These are phyloP conservation scores for Neodon shergylaensis DNA, from an alignment of 2,113 vertebrate genomes.

Conservation along the genomic window DNA sequence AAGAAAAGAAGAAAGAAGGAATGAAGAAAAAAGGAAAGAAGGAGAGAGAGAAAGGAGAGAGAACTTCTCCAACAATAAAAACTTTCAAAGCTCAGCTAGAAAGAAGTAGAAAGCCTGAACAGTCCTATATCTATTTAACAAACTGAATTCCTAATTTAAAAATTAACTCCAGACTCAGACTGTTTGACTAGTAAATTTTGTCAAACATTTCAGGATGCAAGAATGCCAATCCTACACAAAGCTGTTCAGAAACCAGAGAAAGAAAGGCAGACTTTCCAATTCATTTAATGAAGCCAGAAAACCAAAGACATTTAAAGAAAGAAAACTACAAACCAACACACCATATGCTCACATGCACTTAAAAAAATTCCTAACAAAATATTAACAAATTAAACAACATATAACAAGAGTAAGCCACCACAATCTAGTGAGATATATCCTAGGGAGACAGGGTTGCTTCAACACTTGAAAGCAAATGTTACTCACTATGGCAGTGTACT, in stretches of 20 bases:
- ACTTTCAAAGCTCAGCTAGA: not conserved
- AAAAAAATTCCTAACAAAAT: constrained; percentile 12
- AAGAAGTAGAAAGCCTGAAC: not conserved
- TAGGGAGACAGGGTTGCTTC: not conserved
- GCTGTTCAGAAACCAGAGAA: not conserved
- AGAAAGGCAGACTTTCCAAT: not conserved
- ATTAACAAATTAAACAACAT: not conserved
- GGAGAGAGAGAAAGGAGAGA: not conserved
- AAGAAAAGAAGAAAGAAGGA: not conserved
- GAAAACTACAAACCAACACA: not conserved
- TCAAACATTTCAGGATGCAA: not conserved
- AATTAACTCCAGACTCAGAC: not conserved
- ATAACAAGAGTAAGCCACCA: not conserved
- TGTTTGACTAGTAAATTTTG: not conserved
- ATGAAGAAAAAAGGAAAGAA: not conserved
- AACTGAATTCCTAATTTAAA: not conserved
- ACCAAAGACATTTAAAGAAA: constrained; percentile 35
- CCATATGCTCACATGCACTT: not conserved
- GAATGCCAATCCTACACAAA: not conserved
- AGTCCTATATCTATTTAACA: not conserved
- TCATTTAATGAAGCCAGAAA: not conserved
- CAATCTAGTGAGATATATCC: not conserved
- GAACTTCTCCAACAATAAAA: not conserved
- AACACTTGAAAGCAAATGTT: constrained; percentile 23
- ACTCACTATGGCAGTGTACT: not conserved